Conservation (phyloP, 2,888 invertebrate genomes). For the Tipula lateralis region DNA sequence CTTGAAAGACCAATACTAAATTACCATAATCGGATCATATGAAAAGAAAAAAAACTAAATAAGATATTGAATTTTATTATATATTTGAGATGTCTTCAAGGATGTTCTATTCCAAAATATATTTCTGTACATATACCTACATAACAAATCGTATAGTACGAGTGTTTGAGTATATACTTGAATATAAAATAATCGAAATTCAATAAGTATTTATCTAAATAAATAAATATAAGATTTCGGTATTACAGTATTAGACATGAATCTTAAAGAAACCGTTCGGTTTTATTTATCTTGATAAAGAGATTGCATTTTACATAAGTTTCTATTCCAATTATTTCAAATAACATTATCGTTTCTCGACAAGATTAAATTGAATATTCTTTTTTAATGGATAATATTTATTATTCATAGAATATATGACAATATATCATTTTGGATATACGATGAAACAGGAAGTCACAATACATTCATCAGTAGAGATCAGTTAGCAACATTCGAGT, state of each 20-base stretch:
- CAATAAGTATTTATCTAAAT: background rate
- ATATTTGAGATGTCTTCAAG: background rate
- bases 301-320: background rate
- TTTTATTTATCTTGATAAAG: background rate
- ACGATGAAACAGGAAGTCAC: no score
- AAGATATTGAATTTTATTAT: background rate
- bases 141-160: background rate
- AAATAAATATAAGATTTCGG: background rate
- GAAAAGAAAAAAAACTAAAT: background rate
- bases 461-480: no score
- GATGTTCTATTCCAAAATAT: background rate
- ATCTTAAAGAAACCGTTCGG: background rate
- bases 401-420: no score
- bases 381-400: background rate
- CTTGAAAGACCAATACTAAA: background rate
- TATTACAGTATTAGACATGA: background rate
- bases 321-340: background rate
- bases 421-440: no score
- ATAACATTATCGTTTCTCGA: background rate
- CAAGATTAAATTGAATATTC: background rate
- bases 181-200: background rate
- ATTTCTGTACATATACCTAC: background rate
- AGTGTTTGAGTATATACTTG: background rate
- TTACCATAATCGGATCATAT: constrained; percentile 5
- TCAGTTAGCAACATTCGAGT: no score